Percentiles rank a stretch among this genome's conserved stretches.
Conservation (phyloP, 2,113 vertebrate species). For the Illadopsis cleaveri region DNA sequence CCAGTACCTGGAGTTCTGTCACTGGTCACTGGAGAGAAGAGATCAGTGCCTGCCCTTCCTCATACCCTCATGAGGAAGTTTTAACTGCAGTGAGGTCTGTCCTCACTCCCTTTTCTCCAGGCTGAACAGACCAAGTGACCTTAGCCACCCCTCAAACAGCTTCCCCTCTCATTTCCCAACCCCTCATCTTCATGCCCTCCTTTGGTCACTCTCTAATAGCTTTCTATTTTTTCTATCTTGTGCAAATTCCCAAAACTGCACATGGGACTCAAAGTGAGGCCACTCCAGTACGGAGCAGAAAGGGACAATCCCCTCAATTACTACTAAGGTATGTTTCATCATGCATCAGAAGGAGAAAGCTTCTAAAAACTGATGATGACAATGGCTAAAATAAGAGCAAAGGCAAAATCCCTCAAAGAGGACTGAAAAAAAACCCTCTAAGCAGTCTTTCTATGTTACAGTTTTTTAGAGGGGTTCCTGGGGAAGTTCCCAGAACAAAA, state of each 20-base stretch:
- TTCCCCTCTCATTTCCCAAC: not conserved
- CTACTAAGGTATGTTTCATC: not conserved
- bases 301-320: rapidly evolving
- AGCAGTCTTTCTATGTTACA: not conserved
- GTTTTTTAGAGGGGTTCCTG: not conserved
- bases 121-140: not conserved
- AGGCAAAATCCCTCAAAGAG: not conserved
- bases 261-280: rapidly evolving
- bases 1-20: not conserved
- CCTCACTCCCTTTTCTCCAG: not conserved
- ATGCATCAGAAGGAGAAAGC: not conserved
- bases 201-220: not conserved
- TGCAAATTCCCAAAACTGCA: not conserved
- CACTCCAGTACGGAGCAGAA: not conserved
- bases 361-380: not conserved
- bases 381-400: not conserved
- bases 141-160: not conserved
- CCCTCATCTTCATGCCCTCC: too few species aligned
- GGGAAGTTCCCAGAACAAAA: not conserved
- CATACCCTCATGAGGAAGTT: rapidly evolving
- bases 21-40: not conserved
- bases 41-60: not conserved
- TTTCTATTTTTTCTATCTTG: not conserved
- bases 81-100: not conserved
- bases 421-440: not conserved